Conservation (phyloP, 92 coral and sea anemone genomes). For the Pocillopora meandrina region DNA sequence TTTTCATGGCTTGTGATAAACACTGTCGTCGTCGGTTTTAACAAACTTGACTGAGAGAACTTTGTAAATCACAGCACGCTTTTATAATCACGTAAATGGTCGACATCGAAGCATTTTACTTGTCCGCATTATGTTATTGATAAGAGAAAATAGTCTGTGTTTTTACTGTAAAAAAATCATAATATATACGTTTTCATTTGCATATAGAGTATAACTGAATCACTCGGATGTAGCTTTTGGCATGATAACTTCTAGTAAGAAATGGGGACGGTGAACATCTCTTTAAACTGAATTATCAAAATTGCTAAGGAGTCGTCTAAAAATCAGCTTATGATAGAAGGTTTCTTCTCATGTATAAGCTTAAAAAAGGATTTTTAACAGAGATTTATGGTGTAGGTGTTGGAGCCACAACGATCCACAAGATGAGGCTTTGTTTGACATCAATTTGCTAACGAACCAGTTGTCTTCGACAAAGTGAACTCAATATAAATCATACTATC, state of each 20-base stretch:
- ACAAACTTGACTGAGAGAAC: slow-evolving; percentile 5
- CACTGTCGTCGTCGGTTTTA: background rate
- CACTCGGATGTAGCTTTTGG: background rate
- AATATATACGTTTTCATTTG: slow-evolving; percentile 18
- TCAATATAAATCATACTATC: background rate
- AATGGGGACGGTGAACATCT: background rate
- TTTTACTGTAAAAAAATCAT: slow-evolving; percentile 1
- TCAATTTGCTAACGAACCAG: slow-evolving; percentile 21
- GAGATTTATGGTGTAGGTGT: slow-evolving; percentile 14
- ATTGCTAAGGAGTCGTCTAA: no score
- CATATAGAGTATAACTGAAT: slow-evolving; percentile 1
- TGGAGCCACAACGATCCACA: slow-evolving; percentile 24
- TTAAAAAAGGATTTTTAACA: background rate
- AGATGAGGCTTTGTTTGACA: slow-evolving; percentile 15
- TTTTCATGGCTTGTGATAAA: slow-evolving; percentile 15
- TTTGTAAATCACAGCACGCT: background rate
- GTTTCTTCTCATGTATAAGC: background rate
- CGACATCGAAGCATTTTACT: background rate
- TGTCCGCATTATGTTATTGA: no score
- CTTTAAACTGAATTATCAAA: background rate
- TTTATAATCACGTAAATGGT: background rate
- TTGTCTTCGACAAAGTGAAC: background rate
- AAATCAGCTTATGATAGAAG: background rate
- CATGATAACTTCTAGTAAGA: background rate
- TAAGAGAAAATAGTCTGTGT: background rate